Evolutionary conservation across 1,140 invertebrate species (phyloP).

Genomic region (Nephila pilipes): DNA sequence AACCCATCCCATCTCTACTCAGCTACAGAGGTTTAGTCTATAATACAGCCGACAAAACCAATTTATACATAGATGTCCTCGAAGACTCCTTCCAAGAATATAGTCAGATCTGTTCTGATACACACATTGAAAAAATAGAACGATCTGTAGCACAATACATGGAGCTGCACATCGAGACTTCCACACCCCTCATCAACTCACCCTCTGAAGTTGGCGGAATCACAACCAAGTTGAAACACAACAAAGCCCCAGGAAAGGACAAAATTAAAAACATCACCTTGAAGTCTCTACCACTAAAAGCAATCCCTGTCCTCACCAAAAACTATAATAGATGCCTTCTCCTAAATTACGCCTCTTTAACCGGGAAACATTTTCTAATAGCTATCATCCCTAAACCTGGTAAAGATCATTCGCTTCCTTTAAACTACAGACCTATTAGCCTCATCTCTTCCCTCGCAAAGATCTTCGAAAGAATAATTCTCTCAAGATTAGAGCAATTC

Average conservation of each 20-base stretch:
- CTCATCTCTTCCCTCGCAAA: not conserved
- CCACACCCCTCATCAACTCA: not conserved
- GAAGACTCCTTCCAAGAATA: too few relatives aligned
- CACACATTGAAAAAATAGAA: too few relatives aligned
- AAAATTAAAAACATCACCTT: not conserved
- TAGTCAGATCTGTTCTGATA: too few relatives aligned
- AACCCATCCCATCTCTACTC: too few relatives aligned
- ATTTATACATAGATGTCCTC: too few relatives aligned
- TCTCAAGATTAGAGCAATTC: too few relatives aligned
- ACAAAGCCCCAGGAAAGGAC: not conserved
- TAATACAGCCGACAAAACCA: too few relatives aligned
- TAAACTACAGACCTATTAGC: not conserved
- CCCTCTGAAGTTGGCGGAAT: not conserved
- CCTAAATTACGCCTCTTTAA: not conserved
- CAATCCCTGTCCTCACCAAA: not conserved
- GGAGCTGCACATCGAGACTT: not conserved
- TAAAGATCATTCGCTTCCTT: too few relatives aligned
- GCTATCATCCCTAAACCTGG: not conserved
- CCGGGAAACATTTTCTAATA: not conserved
- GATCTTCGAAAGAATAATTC: too few relatives aligned
- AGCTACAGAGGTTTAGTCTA: too few relatives aligned
- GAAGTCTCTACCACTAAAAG: not conserved
- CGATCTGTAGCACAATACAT: too few relatives aligned
- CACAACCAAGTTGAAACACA: not conserved
- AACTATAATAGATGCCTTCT: not conserved